Percentiles rank a stretch among this genome's conserved stretches.
Conservation (phyloP, 2,888 invertebrate species). For the Anthoptus insignis region DNA sequence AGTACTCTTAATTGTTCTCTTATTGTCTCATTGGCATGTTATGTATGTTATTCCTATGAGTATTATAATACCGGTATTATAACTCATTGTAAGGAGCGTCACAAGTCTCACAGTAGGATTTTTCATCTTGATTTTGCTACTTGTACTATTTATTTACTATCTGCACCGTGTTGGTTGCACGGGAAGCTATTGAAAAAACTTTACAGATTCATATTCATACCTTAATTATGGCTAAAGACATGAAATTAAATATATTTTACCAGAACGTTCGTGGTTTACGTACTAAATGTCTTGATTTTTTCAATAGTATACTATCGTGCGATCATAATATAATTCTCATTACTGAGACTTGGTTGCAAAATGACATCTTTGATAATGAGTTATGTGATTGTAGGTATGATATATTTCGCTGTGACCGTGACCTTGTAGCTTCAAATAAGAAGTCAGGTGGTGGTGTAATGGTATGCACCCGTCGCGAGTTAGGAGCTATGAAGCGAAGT, state of each 20-base stretch:
- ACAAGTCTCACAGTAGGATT: no score
- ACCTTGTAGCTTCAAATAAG: neutral
- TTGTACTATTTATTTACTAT: neutral
- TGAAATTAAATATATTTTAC: neutral
- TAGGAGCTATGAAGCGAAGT: neutral
- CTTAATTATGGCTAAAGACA: neutral
- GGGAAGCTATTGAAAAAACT: neutral
- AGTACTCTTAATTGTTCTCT: no score
- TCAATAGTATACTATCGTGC: neutral
- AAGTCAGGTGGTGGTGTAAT: neutral
- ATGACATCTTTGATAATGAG: neutral
- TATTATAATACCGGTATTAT: no score
- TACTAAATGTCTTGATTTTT: neutral
- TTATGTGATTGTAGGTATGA: neutral
- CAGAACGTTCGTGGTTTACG: neutral
- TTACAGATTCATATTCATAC: constrained; percentile 1
- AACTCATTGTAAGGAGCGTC: no score
- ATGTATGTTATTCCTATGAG: no score
- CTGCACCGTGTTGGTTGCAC: neutral
- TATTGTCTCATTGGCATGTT: no score
- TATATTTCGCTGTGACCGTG: neutral
- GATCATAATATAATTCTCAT: neutral
- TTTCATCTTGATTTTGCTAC: no score
- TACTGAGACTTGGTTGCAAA: neutral
- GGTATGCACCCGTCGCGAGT: neutral